Conservation (phyloP, 2,113 vertebrate species). For the Noctilio leporinus region DNA sequence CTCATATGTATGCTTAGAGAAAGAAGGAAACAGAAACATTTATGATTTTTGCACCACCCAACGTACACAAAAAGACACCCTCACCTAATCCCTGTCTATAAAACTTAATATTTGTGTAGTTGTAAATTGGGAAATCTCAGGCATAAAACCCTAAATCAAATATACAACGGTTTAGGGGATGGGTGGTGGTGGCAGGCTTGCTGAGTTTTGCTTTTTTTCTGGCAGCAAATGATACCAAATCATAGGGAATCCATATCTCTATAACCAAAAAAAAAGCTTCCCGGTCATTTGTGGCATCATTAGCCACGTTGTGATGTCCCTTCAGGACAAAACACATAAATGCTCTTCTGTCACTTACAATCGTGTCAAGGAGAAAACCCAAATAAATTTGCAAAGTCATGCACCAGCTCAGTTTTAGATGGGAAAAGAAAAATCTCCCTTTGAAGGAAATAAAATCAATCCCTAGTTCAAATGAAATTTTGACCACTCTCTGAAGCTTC, state of each 20-base stretch:
- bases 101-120: slow-evolving; percentile 55
- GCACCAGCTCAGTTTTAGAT: slow-evolving; percentile 77
- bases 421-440: slow-evolving; percentile 74
- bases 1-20: slow-evolving; percentile 12
- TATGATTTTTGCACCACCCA: slow-evolving; percentile 55
- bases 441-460: slow-evolving; percentile 82
- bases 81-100: slow-evolving; percentile 53
- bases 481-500: slow-evolving; percentile 77
- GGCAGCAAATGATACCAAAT: neutral
- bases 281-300: slow-evolving; percentile 40
- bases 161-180: neutral
- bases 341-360: slow-evolving; percentile 69
- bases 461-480: slow-evolving; percentile 82
- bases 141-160: slow-evolving; percentile 48
- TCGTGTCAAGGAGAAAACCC: slow-evolving; percentile 74
- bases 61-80: slow-evolving; percentile 48
- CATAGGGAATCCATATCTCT: slow-evolving; percentile 4
- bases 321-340: slow-evolving; percentile 71
- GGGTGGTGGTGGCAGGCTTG: neutral
- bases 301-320: slow-evolving; percentile 57
- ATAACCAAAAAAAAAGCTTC: slow-evolving; percentile 1
- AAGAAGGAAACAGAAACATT: slow-evolving; percentile 66
- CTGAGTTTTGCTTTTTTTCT: slow-evolving; percentile 33
- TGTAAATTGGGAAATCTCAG: slow-evolving; percentile 56
- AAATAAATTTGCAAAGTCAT: slow-evolving; percentile 82